Percentiles rank a stretch among this genome's conserved stretches.
Conservation (phyloP, 1,140 invertebrate genomes). For the Campoletis sonorensis region DNA sequence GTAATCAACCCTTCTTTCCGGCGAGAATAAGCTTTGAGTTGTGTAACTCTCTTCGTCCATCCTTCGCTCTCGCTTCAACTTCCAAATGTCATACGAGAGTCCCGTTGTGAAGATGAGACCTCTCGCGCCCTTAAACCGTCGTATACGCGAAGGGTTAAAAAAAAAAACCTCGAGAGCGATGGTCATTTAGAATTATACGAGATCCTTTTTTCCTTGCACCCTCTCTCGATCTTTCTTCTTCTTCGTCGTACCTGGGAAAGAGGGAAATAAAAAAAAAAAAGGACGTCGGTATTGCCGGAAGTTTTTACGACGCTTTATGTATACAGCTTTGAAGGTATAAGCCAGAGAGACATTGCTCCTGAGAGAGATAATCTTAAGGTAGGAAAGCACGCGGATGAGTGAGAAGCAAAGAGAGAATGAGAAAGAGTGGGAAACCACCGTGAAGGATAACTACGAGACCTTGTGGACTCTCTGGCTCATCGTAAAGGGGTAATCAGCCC, state of each 20-base stretch:
- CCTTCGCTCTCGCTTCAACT: background rate
- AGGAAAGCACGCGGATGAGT: conserved; percentile 17
- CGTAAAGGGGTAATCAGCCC: conserved; percentile 77
- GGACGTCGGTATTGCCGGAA: conserved; percentile 43
- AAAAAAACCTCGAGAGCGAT: background rate
- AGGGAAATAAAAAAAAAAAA: conserved; percentile 22
- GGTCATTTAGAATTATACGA: conserved; percentile 4
- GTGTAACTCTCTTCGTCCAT: background rate
- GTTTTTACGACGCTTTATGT: conserved; percentile 47
- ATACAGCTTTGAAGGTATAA: background rate
- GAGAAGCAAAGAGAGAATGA: conserved; percentile 5
- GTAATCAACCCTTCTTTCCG: conserved; percentile 66
- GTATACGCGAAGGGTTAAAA: conserved; percentile 34
- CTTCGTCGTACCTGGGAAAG: conserved; percentile 16
- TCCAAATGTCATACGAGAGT: background rate
- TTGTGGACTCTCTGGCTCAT: conserved; percentile 66
- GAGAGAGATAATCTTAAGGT: background rate
- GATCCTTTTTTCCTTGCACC: conserved; percentile 1
- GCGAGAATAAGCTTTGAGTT: conserved; percentile 37
- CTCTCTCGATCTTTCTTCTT: conserved; percentile 39
- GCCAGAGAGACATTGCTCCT: background rate
- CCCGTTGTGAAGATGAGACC: background rate
- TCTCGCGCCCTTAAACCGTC: background rate
- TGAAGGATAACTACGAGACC: conserved; percentile 17
- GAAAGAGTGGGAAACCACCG: background rate